Evolutionary conservation across 2,888 invertebrate species (phyloP).

Genomic region (Andrena dorsata): DNA sequence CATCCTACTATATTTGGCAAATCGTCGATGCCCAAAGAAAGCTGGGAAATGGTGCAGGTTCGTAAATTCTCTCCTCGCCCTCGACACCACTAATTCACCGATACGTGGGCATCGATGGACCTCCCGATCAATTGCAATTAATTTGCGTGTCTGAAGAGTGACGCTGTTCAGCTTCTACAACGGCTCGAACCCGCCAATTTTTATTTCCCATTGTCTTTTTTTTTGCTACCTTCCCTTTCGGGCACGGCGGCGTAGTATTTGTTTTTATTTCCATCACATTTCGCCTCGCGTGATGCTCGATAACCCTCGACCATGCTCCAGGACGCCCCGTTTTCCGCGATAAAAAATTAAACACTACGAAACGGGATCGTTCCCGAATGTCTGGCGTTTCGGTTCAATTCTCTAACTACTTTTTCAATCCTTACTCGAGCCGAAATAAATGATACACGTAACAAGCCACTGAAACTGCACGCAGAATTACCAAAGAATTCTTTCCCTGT

Average conservation of each 20-base stretch:
- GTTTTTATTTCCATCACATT: constrained; percentile 48
- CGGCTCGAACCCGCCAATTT: neutral
- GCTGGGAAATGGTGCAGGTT: neutral
- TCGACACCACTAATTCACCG: neutral
- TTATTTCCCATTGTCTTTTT: constrained; percentile 22
- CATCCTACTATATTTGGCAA: too few relatives aligned
- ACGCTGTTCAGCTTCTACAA: constrained; percentile 30
- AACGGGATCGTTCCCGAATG: constrained; percentile 12
- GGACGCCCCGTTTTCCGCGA: constrained; percentile 4
- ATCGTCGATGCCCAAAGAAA: neutral
- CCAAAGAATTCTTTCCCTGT: too few relatives aligned
- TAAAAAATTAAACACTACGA: constrained; percentile 36
- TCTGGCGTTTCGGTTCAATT: neutral
- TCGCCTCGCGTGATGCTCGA: constrained; percentile 20
- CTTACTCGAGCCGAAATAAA: too few relatives aligned
- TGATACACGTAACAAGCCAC: too few relatives aligned
- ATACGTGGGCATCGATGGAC: constrained; percentile 17
- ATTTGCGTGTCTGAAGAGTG: constrained; percentile 37
- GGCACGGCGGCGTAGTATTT: constrained; percentile 11
- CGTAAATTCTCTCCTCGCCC: neutral
- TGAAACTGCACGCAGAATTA: too few relatives aligned
- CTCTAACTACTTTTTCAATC: neutral
- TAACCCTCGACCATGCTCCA: constrained; percentile 39
- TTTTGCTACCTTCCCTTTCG: constrained; percentile 12
- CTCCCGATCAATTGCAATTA: constrained; percentile 48